These are phyloP conservation scores for Alligator mississippiensis DNA, from an alignment of 2,113 vertebrate genomes.

Conservation along the genomic window DNA sequence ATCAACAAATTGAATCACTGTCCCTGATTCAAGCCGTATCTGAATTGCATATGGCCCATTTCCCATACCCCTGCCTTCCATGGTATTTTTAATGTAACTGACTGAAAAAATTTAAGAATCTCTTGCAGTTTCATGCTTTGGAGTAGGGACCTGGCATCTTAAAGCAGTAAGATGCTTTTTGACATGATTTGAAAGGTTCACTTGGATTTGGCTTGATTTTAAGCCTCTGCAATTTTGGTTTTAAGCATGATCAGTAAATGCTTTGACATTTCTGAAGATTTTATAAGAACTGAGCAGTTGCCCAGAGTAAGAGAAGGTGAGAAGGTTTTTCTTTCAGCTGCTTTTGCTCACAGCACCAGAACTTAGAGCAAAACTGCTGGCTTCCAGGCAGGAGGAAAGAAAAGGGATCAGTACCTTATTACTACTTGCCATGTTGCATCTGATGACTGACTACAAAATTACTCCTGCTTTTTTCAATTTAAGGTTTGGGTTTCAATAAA, in stretches of 20 bases:
- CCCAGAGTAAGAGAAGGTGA: accelerated
- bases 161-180: not conserved
- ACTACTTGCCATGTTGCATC: not conserved
- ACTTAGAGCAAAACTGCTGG: not conserved
- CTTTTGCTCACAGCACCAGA: not conserved
- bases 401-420: not conserved
- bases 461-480: no score
- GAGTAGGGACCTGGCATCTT: not conserved
- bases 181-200: not conserved
- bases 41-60: no score
- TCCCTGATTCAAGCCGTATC: no score
- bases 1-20: no score
- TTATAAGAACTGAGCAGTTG: not conserved
- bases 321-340: not conserved
- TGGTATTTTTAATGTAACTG: no score
- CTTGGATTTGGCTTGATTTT: not conserved
- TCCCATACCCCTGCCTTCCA: no score
- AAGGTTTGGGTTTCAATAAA: no score
- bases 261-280: not conserved
- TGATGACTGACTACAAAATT: no score
- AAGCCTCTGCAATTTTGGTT: accelerated
- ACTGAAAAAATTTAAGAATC: not conserved
- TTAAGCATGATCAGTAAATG: not conserved
- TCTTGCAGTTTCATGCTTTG: not conserved
- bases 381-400: not conserved